phyloP scores from a whole-genome alignment of 2,113 vertebrate species.

The Gopherus evgoodei region DNA sequence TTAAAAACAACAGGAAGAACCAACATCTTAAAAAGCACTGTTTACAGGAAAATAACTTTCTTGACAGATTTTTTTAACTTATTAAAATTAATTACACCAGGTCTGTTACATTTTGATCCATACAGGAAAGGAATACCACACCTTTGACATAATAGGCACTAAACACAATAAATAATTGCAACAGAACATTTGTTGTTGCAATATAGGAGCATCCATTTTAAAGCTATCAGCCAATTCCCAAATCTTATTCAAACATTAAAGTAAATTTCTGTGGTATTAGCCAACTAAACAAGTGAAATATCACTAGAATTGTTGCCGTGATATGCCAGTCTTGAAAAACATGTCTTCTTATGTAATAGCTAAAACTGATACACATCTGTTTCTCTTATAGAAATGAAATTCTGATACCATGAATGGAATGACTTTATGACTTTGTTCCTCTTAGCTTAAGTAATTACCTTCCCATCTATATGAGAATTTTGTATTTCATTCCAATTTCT shows the following conservation, averaged over 20 bases:
- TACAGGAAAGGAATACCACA: constrained; percentile 6
- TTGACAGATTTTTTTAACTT: background rate
- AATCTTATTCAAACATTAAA: constrained; percentile 35
- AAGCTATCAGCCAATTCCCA: constrained; percentile 13
- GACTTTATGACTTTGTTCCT: constrained; percentile 41
- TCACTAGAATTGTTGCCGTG: constrained; percentile 18
- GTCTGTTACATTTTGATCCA: background rate
- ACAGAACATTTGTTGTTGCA: background rate
- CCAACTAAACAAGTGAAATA: constrained; percentile 24
- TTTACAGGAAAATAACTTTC: background rate
- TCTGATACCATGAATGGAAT: constrained; percentile 52
- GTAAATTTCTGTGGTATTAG: constrained; percentile 48
- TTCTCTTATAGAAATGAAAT: constrained; percentile 60
- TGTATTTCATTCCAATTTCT: background rate
- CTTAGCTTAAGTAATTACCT: constrained; percentile 62
- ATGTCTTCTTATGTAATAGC: constrained; percentile 29
- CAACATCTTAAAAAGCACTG: background rate
- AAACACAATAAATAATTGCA: constrained; percentile 1
- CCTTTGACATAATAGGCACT: background rate
- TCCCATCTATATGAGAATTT: constrained; percentile 15
- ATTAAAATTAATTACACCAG: background rate
- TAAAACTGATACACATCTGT: constrained; percentile 27
- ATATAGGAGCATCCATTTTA: constrained; percentile 6
- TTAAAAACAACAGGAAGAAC: background rate
- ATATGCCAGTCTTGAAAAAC: constrained; percentile 39